Evolutionary conservation across 2,888 invertebrate species (phyloP).

Genomic region (Lepidocyrtinus sp.): DNA sequence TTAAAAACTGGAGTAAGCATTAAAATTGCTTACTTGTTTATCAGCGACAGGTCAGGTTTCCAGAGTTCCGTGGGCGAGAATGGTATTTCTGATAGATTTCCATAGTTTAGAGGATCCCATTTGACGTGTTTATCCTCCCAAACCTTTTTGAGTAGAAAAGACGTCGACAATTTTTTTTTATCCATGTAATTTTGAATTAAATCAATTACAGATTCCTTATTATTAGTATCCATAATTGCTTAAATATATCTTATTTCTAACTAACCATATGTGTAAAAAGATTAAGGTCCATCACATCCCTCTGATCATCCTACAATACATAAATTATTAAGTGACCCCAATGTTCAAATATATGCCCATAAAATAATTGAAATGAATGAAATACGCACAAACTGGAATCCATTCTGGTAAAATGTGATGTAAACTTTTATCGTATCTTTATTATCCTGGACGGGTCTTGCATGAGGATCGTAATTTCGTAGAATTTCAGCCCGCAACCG

Average conservation of each 20-base stretch:
- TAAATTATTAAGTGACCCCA: background rate
- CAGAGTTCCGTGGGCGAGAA: conserved; percentile 48
- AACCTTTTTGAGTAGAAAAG: conserved; percentile 7
- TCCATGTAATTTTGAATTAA: background rate
- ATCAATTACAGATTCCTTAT: background rate
- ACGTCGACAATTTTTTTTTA: background rate
- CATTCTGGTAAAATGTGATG: conserved; percentile 32
- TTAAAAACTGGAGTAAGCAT: background rate
- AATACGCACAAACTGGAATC: conserved; percentile 43
- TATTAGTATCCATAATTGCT: background rate
- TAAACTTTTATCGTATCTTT: conserved; percentile 16
- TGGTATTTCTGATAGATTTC: conserved; percentile 42
- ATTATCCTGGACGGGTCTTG: conserved; percentile 50
- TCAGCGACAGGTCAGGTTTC: conserved; percentile 40
- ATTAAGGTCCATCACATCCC: conserved; percentile 28
- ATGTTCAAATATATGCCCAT: background rate
- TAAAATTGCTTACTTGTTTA: conserved; percentile 46
- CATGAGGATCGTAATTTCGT: conserved; percentile 35
- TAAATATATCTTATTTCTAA: background rate
- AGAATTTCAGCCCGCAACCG: conserved; percentile 47
- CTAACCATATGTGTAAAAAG: conserved; percentile 39
- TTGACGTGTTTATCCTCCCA: conserved; percentile 53
- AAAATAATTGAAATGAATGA: background rate
- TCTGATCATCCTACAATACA: conserved; percentile 43
- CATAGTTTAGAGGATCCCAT: conserved; percentile 56